Evolutionary conservation across 2,797 vertebrate species (phyloP), one percentile per base, ranked within the genome.

Genomic region (Helarctos malayanus): DNA sequence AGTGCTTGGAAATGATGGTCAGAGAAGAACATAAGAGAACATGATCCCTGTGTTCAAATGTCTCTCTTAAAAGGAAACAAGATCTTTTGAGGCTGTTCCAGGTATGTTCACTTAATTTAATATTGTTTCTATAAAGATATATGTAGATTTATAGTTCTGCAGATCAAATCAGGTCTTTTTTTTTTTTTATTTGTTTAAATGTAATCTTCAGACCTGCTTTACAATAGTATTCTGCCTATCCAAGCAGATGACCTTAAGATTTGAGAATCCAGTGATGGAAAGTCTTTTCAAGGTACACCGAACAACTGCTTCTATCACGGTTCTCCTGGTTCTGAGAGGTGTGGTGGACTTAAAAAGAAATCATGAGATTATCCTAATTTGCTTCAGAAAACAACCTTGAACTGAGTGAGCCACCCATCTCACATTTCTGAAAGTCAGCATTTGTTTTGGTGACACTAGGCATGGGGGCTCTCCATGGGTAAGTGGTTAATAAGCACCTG

Each of bases 21-120:
- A 79, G 49, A 87, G 0, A 11, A 78, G 68, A 92, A 65, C 16
- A 21, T 49, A 82, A 68, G 45, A 73, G 41, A 85, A 69, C 7
- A 14, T 49, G 23, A 89, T 35, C 35, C n/a, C 25, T 84, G n/a
- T 6, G 0, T 85, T 65, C 88, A 38, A 49, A 47, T 45, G 3
- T 49, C 59, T 94, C 54, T 92, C 3, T 59, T 88, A 49, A 96
- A 94, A 87, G 83, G 23, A 92, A 18, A 80, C 35, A 35, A 71
- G 47, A n/a, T 63, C 52, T 95, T 56, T 65, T 63, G 35, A 63
- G 59, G 54, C 47, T 54, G 29, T 4, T 65, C 10, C 15, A 69
- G 23, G 5, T 82, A 38, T 14, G 29, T 59, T 95, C 38, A 57
- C 32, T 65, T 59, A 35, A n/a, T 59, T 19, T 21, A 61, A 52